Evolutionary conservation across 2,113 vertebrate genomes (phyloP), one percentile per base, ranked within the genome.

Genomic region (Laticauda colubrina): DNA sequence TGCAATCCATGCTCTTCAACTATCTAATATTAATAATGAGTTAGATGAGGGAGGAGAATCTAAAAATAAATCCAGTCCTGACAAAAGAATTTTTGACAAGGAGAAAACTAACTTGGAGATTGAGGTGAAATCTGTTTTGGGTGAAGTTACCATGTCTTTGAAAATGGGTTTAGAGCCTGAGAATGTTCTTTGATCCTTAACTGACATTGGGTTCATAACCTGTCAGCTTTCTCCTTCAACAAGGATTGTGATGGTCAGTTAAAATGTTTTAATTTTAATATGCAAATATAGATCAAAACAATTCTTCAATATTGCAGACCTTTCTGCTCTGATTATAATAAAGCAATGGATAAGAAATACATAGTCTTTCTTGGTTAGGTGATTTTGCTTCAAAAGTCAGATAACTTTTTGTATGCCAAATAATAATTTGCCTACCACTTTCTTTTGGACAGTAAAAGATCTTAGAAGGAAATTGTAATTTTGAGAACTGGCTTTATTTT

Each of bases 401-500:
- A 34, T 81, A 2, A 11, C 55, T 1, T 43, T 5, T 93, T 88
- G 64, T 8, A 4, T 26, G 12, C 64, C 0, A 7, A 10, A 90
- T 48, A 75, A 61, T 91, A 85, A 3, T 92, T 93, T 59, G 81
- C 20, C 0, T 0, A 23, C 0, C 3, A 1, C 0, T 1, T 34
- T 55, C 88, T 94, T 89, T 8, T 75, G 43, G 90, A 64, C 1
- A 87, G 5, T 53, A 91, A 85, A 0, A 5, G 0, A 2, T 10
- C 89, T 43, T 53, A 14, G 4, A 87, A 90, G 56, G 61, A 11
- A 2, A 54, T 0, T 94, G 2, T 2, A 20, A 95, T 91, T 93
- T 59, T 39, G 85, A 34, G 64, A 1, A 89, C 6, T 93, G 91
- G 90, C 3, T 51, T 85, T 93, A 48, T 9, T 88, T 53, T 95